phyloP scores from a whole-genome alignment of 2,888 invertebrate genomes.

The Drosophila formosana region DNA sequence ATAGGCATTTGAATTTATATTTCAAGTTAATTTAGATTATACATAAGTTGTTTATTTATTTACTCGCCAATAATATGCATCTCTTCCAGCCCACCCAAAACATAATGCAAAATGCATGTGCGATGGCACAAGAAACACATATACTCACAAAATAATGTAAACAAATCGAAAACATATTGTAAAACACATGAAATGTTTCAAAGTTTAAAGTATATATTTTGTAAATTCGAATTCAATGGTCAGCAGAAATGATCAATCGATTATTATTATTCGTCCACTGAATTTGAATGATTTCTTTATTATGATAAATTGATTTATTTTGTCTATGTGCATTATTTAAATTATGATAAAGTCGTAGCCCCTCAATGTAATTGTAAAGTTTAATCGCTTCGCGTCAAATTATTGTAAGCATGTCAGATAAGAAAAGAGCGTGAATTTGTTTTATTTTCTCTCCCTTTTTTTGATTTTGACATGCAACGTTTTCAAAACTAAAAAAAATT shows the following conservation, averaged over 20 bases:
- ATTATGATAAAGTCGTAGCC: conserved; percentile 52
- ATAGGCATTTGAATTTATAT: background rate
- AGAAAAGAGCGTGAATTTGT: conserved; percentile 3
- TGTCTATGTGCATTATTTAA: conserved; percentile 50
- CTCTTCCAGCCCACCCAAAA: conserved; percentile 40
- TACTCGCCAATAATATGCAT: conserved; percentile 23
- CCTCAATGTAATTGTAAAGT: conserved; percentile 56
- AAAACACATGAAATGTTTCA: conserved; percentile 30
- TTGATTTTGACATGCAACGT: conserved; percentile 29
- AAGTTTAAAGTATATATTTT: conserved; percentile 26
- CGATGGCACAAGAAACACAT: conserved; percentile 10
- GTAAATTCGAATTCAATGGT: conserved; percentile 53
- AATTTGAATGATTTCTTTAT: conserved; percentile 35
- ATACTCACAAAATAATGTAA: conserved; percentile 3
- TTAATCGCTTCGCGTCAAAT: conserved; percentile 43
- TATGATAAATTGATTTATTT: conserved; percentile 18
- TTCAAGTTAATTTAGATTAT: background rate
- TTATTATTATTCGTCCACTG: conserved; percentile 15
- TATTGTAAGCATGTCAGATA: conserved; percentile 45
- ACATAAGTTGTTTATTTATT: background rate
- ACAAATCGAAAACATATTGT: conserved; percentile 16
- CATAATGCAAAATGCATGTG: conserved; percentile 19
- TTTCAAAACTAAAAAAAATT: conserved; percentile 5
- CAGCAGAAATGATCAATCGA: background rate
- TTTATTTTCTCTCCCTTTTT: conserved; percentile 7